Evolutionary conservation across 2,113 vertebrate genomes (phyloP).

Genomic region (Rhegmatorhina hoffmannsi): DNA sequence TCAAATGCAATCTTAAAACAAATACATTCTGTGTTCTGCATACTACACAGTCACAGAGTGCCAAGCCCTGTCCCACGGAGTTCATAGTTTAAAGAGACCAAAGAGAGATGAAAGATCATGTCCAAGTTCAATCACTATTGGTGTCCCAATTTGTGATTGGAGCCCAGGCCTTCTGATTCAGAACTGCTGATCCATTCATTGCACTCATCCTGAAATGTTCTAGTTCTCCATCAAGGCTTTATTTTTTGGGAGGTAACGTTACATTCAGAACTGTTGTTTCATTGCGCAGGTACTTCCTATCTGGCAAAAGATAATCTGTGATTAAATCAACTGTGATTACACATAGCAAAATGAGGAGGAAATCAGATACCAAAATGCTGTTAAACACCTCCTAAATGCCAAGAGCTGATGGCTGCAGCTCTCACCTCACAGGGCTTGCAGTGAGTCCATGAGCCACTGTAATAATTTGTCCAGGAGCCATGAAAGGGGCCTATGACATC

Average conservation of each 20-base stretch:
- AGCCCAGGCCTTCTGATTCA: not conserved
- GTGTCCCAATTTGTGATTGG: not conserved
- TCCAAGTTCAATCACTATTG: not conserved
- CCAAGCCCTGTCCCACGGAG: not conserved
- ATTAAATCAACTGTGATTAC: slow-evolving; percentile 31
- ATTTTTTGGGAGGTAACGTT: not conserved
- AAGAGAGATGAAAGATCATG: not conserved
- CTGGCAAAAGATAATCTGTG: not conserved
- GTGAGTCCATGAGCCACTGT: not conserved
- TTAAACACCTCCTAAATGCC: not conserved
- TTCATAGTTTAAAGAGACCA: not conserved
- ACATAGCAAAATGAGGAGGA: not conserved
- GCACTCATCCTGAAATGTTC: not conserved
- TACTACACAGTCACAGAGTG: not conserved
- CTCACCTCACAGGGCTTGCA: not conserved
- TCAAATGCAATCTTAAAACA: not conserved
- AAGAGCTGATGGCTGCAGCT: not conserved
- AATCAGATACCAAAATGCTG: slow-evolving; percentile 27
- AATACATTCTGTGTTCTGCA: not conserved
- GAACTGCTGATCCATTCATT: not conserved
- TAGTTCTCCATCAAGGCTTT: not conserved
- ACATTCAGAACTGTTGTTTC: not conserved
- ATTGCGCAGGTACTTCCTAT: not conserved
- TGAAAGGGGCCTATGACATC: not conserved
- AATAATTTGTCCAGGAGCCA: not conserved